These are phyloP conservation scores for Polyergus mexicanus DNA, from an alignment of 1,140 invertebrate species.

Conservation along the genomic window DNA sequence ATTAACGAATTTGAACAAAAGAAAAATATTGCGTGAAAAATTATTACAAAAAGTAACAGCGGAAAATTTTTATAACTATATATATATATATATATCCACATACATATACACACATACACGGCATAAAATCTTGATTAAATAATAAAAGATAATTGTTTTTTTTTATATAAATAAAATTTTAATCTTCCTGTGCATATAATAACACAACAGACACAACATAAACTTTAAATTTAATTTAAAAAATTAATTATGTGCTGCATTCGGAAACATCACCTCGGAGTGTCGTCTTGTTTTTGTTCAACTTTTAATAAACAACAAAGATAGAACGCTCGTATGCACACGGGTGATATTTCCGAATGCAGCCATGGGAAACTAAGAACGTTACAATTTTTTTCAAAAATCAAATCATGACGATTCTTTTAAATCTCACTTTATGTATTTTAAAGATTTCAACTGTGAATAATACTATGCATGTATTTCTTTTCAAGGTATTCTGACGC, in stretches of 20 bases:
- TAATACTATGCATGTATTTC: not conserved
- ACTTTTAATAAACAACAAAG: no score
- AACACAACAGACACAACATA: not conserved
- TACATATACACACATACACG: no score
- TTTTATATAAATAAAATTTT: no score
- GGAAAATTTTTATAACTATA: not conserved
- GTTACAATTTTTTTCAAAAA: not conserved
- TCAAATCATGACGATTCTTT: not conserved
- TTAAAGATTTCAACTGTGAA: not conserved
- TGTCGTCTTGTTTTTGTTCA: no score
- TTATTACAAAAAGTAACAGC: not conserved
- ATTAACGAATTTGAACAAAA: not conserved
- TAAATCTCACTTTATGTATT: not conserved
- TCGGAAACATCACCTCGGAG: no score
- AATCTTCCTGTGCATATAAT: no score
- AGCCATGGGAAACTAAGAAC: not conserved
- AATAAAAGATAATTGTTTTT: not conserved
- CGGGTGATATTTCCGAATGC: no score
- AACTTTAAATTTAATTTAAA: not conserved
- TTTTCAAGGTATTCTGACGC: constrained; percentile 88
- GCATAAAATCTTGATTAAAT: not conserved
- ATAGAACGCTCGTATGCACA: no score
- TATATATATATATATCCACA: not conserved
- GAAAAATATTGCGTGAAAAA: not conserved
- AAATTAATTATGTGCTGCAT: not conserved